A percentile compares a stretch with the other conserved stretches of the same genome.
Evolutionary conservation across 2,797 vertebrate genomes (phyloP).

Genomic region (Pseudochirops corinnae): DNA sequence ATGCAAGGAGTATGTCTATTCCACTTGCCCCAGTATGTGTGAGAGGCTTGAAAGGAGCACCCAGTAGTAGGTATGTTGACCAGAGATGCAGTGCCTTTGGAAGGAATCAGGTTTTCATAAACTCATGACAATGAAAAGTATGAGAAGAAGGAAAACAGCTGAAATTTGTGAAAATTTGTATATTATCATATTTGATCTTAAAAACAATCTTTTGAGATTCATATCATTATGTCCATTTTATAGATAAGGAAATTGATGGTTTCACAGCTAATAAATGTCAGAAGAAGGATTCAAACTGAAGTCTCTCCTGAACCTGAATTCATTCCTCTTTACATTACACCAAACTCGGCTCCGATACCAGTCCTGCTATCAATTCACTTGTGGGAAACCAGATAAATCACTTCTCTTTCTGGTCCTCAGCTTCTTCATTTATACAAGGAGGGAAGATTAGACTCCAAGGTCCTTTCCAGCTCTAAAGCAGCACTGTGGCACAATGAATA

Average conservation of each 20-base stretch:
- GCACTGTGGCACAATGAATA: neutral
- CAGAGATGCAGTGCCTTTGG: neutral
- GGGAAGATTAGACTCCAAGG: neutral
- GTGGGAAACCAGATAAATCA: neutral
- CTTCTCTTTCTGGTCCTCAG: neutral
- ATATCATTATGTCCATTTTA: neutral
- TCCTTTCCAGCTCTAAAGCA: neutral
- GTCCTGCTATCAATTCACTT: neutral
- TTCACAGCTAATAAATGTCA: neutral
- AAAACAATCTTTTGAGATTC: neutral
- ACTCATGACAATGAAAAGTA: neutral
- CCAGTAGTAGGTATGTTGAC: neutral
- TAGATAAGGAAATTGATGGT: neutral
- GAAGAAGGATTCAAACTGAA: neutral
- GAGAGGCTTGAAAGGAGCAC: neutral
- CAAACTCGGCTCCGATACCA: neutral
- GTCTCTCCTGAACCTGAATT: neutral
- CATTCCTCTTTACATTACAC: neutral
- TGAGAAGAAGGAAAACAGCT: neutral
- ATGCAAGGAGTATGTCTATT: neutral
- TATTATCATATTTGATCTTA: neutral
- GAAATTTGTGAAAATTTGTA: neutral
- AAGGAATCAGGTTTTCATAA: neutral
- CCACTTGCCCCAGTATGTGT: neutral
- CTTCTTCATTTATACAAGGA: neutral